These are phyloP conservation scores for Tethya wilhelma DNA, from an alignment of 37 sponge, comb jelly and placozoan species.

Conservation along the genomic window DNA sequence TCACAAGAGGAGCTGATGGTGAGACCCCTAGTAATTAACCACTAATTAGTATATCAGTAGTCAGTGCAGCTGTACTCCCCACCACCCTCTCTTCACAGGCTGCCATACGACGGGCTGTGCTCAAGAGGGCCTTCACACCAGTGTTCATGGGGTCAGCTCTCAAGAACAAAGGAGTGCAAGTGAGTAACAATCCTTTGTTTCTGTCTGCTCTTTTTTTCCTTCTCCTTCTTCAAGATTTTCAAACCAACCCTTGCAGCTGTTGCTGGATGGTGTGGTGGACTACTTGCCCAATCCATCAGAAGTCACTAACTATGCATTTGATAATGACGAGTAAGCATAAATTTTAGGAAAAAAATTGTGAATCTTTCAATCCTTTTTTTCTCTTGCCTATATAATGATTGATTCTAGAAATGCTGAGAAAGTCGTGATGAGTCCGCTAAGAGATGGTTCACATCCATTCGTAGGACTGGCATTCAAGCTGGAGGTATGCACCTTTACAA, in stretches of 20 bases:
- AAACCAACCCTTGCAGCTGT: constrained; percentile 40
- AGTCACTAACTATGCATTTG: constrained; percentile 89
- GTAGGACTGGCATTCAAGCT: constrained; percentile 97
- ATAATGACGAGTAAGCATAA: constrained; percentile 46
- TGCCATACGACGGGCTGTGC: constrained; percentile 83
- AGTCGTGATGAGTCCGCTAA: constrained; percentile 56
- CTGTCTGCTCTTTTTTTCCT: neutral
- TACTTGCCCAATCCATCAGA: constrained; percentile 96
- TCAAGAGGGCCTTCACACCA: constrained; percentile 86
- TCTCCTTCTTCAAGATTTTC: neutral
- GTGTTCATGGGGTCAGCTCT: constrained; percentile 97
- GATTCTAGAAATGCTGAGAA: constrained; percentile 43
- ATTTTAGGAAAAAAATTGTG: neutral
- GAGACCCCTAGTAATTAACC: neutral
- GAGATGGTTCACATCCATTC: constrained; percentile 70
- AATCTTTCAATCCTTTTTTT: neutral
- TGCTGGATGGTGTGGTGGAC: constrained; percentile 89
- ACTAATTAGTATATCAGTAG: neutral
- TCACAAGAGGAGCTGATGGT: constrained; percentile 70
- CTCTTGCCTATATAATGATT: neutral
- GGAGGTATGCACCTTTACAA: constrained; percentile 57
- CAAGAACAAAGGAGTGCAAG: constrained; percentile 98
- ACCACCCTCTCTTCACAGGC: constrained; percentile 39
- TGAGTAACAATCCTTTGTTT: constrained; percentile 10
- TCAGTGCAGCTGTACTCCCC: neutral